Conservation (phyloP, 2,113 vertebrate genomes). For the Toxotes jaculatrix region DNA sequence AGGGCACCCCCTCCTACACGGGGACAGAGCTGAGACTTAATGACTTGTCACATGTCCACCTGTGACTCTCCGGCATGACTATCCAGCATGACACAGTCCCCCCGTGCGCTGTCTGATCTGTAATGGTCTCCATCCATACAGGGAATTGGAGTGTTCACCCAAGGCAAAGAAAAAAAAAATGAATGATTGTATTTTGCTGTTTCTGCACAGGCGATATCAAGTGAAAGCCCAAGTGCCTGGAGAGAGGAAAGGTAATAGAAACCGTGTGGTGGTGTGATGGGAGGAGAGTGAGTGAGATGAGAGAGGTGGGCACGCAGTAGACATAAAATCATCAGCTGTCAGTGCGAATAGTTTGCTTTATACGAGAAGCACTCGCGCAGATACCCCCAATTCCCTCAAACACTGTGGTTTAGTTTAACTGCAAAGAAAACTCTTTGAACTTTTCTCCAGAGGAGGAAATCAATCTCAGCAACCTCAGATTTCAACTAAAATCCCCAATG, state of each 20-base stretch:
- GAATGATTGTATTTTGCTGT: slow-evolving; percentile 56
- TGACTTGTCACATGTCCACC: slow-evolving; percentile 75
- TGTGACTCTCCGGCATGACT: slow-evolving; percentile 53
- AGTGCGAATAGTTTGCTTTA: slow-evolving; percentile 33
- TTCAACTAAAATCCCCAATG: slow-evolving; percentile 3
- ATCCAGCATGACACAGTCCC: slow-evolving; percentile 58
- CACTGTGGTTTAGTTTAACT: slow-evolving; percentile 27
- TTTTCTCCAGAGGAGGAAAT: slow-evolving; percentile 32
- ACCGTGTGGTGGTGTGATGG: slow-evolving; percentile 14
- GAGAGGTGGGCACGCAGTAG: slow-evolving; percentile 4
- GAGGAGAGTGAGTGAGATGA: slow-evolving; percentile 34
- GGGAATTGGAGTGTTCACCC: slow-evolving; percentile 63
- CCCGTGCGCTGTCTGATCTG: slow-evolving; percentile 61
- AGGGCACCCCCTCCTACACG: slow-evolving; percentile 60
- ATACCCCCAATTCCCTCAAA: slow-evolving; percentile 6
- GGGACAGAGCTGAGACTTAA: slow-evolving; percentile 73
- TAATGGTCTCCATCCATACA: slow-evolving; percentile 66
- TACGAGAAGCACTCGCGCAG: not conserved
- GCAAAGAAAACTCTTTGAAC: slow-evolving; percentile 48
- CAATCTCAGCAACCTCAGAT: slow-evolving; percentile 32
- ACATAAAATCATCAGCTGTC: slow-evolving; percentile 55
- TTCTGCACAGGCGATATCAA: slow-evolving; percentile 29
- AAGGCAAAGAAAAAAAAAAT: slow-evolving; percentile 25
- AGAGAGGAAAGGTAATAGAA: slow-evolving; percentile 51
- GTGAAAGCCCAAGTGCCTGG: slow-evolving; percentile 34